Conservation (phyloP, 2,888 invertebrate species). For the Epistrophe eligans region DNA sequence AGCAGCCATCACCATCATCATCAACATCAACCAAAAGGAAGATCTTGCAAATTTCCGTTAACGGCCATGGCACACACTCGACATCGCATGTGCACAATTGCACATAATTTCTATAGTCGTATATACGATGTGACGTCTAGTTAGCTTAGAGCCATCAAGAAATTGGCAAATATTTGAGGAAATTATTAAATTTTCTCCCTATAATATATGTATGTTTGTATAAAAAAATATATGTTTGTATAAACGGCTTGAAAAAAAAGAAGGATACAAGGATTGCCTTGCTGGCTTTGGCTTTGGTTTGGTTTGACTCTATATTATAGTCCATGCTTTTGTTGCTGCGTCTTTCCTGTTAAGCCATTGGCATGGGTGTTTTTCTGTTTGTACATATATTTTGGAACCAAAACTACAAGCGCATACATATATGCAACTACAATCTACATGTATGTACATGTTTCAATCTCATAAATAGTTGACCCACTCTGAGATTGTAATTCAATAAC, state of each 20-base stretch:
- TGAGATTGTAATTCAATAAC: slow-evolving; percentile 7
- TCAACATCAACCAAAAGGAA: slow-evolving; percentile 17
- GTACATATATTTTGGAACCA: not conserved
- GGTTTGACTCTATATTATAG: not conserved
- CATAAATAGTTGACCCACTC: slow-evolving; percentile 57
- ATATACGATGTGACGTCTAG: slow-evolving; percentile 42
- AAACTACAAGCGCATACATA: not conserved
- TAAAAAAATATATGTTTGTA: slow-evolving; percentile 57
- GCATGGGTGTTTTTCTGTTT: not conserved
- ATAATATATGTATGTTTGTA: slow-evolving; percentile 61
- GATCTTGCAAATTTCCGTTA: slow-evolving; percentile 61
- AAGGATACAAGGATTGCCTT: slow-evolving; percentile 21
- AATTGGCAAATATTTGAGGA: slow-evolving; percentile 76
- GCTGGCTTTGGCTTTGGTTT: not conserved
- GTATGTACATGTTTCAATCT: not conserved
- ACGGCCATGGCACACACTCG: slow-evolving; percentile 16
- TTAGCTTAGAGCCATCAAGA: slow-evolving; percentile 74
- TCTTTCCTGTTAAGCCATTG: not conserved
- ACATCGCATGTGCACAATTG: not conserved
- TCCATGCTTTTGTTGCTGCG: not conserved
- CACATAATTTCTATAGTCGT: not conserved
- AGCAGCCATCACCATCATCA: not conserved
- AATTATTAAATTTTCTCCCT: slow-evolving; percentile 72
- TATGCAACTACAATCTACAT: too few relatives aligned
- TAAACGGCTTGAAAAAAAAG: slow-evolving; percentile 45